A percentile compares a stretch with the other conserved stretches of the same genome.
phyloP scores from a whole-genome alignment of 1,140 invertebrate genomes.

The Neelides sp. region DNA sequence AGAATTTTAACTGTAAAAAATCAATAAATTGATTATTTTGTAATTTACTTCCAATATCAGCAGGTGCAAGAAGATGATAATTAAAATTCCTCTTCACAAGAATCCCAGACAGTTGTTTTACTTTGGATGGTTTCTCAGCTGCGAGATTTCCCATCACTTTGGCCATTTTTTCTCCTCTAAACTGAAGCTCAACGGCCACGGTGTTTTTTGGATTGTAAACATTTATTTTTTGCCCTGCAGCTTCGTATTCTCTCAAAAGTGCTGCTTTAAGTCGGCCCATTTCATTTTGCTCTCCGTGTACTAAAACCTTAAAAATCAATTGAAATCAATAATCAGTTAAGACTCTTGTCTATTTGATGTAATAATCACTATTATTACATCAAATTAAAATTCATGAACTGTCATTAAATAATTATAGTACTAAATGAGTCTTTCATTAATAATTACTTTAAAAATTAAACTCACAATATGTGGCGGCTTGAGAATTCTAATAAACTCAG shows the following conservation, averaged over 20 bases:
- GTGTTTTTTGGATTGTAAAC: conserved; percentile 96
- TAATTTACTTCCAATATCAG: conserved; percentile 70
- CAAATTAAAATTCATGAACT: no score
- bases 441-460: conserved; percentile 7
- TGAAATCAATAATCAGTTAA: neutral
- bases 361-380: neutral
- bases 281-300: conserved; percentile 98
- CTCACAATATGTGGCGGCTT: conserved; percentile 87
- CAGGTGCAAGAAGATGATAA: conserved; percentile 84
- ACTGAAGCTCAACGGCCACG: conserved; percentile 80
- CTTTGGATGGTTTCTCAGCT: conserved; percentile 62
- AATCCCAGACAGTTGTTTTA: conserved; percentile 73
- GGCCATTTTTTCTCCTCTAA: conserved; percentile 92
- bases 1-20: neutral
- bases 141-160: conserved; percentile 92
- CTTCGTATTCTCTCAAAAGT: conserved; percentile 85
- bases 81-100: conserved; percentile 96
- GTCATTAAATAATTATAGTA: neutral
- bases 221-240: conserved; percentile 70
- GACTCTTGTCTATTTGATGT: neutral
- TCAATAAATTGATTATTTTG: conserved; percentile 14
- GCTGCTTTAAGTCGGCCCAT: conserved; percentile 93
- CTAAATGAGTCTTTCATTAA: no score
- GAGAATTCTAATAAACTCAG: conserved; percentile 85
- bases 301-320: conserved; percentile 53